Conservation (phyloP, 2,113 vertebrate genomes). For the Cardinalis cardinalis region DNA sequence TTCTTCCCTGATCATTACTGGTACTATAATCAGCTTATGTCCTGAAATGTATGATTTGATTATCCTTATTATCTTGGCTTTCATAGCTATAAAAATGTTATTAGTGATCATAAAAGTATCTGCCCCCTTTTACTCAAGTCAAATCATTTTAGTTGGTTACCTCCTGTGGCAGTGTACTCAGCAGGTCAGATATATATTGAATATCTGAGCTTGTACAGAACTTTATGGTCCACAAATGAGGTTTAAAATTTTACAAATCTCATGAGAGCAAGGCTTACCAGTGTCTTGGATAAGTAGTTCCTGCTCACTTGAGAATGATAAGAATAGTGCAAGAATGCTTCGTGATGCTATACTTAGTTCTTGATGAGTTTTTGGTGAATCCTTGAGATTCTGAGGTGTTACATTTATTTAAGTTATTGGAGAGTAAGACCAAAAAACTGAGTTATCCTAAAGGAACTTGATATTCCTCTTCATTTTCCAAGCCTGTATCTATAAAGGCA, state of each 20-base stretch:
- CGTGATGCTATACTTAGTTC: not conserved
- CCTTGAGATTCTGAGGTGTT: not conserved
- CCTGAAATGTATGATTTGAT: constrained; percentile 18
- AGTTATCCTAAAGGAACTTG: not conserved
- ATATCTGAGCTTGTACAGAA: constrained; percentile 1
- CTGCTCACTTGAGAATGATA: not conserved
- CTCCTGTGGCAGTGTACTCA: not conserved
- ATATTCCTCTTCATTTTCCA: not conserved
- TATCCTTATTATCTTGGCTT: constrained; percentile 52
- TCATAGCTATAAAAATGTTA: constrained; percentile 54
- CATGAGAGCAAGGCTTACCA: not conserved
- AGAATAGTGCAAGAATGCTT: not conserved
- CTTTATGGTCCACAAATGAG: constrained; percentile 27
- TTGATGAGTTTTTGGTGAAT: not conserved
- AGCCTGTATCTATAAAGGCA: not conserved
- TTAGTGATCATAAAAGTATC: constrained; percentile 57
- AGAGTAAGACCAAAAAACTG: not conserved
- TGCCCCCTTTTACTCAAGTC: constrained; percentile 37
- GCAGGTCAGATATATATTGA: constrained; percentile 2
- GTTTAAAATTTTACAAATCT: constrained; percentile 45
- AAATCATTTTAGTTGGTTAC: constrained; percentile 31
- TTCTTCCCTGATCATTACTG: constrained; percentile 14
- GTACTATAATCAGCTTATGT: constrained; percentile 23
- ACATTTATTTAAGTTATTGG: not conserved
- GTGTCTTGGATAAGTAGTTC: not conserved